These are phyloP conservation scores for Chaitophorus viminalis DNA, from an alignment of 2,888 invertebrate genomes.

Conservation along the genomic window DNA sequence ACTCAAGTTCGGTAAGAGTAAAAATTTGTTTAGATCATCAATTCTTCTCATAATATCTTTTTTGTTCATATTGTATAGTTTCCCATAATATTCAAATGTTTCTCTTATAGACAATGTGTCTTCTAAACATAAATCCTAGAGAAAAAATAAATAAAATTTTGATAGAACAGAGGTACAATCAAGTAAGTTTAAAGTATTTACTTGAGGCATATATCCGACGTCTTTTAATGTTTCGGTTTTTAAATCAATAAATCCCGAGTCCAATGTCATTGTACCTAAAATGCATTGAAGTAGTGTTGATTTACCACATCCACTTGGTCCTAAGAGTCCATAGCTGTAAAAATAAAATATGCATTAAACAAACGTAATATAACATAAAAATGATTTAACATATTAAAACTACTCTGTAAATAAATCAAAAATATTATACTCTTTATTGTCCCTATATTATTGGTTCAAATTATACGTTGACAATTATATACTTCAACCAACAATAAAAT, in stretches of 20 bases:
- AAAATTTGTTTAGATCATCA: conserved; percentile 39
- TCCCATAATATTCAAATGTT: conserved; percentile 84
- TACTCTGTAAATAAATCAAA: too few relatives aligned
- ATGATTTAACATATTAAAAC: too few relatives aligned
- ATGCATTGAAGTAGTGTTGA: conserved; percentile 70
- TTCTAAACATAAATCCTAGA: conserved; percentile 76
- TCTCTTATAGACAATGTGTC: conserved; percentile 81
- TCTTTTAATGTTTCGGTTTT: conserved; percentile 67
- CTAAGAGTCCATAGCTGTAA: conserved; percentile 67
- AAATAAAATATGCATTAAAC: conserved; percentile 64
- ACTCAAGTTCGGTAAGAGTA: conserved; percentile 36
- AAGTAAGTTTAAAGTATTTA: background rate
- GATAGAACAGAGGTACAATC: background rate
- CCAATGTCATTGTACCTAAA: conserved; percentile 68
- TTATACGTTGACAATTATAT: too few relatives aligned
- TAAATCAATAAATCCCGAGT: conserved; percentile 68
- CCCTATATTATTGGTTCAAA: too few relatives aligned
- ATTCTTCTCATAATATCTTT: conserved; percentile 66
- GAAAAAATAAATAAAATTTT: conserved; percentile 63
- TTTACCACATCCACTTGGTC: conserved; percentile 70
- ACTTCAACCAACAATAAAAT: too few relatives aligned
- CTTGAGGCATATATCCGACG: conserved; percentile 71
- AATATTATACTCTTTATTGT: too few relatives aligned
- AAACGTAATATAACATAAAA: too few relatives aligned
- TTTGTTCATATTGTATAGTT: conserved; percentile 79